phyloP scores from a whole-genome alignment of 2,113 vertebrate species.

The Saccopteryx bilineata region DNA sequence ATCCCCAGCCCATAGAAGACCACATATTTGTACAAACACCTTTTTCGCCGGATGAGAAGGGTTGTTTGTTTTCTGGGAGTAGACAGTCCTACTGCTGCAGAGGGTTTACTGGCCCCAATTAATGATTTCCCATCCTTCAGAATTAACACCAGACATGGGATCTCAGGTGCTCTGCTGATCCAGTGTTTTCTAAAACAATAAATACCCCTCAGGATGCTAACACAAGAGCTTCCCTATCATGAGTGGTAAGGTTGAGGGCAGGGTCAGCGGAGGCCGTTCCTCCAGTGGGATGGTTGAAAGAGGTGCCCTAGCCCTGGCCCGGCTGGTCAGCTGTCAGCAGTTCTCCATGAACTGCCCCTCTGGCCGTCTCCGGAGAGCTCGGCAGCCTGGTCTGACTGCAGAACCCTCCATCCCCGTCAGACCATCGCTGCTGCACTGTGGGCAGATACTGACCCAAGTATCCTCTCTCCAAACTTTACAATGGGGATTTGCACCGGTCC shows the following conservation, averaged over 20 bases:
- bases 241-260: constrained; percentile 15
- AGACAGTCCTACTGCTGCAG: constrained; percentile 20
- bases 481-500: neutral
- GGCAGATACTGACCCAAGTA: neutral
- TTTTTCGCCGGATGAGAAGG: neutral
- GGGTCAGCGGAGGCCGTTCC: neutral
- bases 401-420: neutral
- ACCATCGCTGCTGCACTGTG: neutral
- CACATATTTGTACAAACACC: neutral
- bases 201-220: neutral
- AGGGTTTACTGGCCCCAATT: constrained; percentile 38
- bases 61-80: constrained; percentile 53
- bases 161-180: constrained; percentile 48
- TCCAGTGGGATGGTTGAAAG: neutral
- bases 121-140: constrained; percentile 67
- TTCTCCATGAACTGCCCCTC: neutral
- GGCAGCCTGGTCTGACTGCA: neutral
- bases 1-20: neutral
- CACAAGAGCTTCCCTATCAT: constrained; percentile 14
- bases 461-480: neutral
- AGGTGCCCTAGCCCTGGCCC: neutral
- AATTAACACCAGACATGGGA: constrained; percentile 55
- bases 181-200: constrained; percentile 49
- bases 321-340: neutral
- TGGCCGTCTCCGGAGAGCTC: neutral